Conservation (phyloP, 1,140 invertebrate genomes). For the Aphaenogaster rudis region DNA sequence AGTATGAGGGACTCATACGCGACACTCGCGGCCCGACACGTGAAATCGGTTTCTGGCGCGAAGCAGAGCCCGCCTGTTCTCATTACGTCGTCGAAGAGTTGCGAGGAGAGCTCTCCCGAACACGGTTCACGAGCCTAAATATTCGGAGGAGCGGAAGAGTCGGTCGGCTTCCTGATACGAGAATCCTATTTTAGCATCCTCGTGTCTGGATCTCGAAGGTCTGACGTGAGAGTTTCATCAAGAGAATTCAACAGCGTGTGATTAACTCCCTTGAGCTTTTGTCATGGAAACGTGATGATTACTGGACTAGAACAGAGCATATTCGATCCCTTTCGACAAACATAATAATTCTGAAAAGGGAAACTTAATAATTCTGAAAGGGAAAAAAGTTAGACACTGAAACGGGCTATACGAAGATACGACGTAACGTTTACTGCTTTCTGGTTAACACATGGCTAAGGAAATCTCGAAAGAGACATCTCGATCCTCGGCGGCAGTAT, state of each 20-base stretch:
- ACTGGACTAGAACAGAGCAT: not conserved
- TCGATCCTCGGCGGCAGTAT: slow-evolving; percentile 1
- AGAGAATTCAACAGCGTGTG: not conserved
- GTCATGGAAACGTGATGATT: not conserved
- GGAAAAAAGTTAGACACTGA: not conserved
- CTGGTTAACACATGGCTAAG: slow-evolving; percentile 8
- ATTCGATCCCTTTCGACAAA: not conserved
- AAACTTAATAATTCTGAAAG: not conserved
- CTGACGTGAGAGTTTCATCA: not conserved
- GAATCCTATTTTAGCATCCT: slow-evolving; percentile 60
- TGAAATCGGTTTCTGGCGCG: slow-evolving; percentile 50
- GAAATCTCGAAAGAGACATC: not conserved
- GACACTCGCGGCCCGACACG: slow-evolving; percentile 41
- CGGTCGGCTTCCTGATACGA: slow-evolving; percentile 14
- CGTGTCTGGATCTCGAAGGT: slow-evolving; percentile 23
- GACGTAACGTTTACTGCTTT: not conserved
- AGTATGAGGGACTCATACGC: slow-evolving; percentile 7
- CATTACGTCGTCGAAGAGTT: slow-evolving; percentile 32
- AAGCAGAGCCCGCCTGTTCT: slow-evolving; percentile 36
- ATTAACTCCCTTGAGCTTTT: not conserved
- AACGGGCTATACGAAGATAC: not conserved
- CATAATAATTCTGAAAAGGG: not conserved
- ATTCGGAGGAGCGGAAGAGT: slow-evolving; percentile 16
- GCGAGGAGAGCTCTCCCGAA: not conserved
- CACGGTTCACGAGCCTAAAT: not conserved